Base-by-base conservation (phyloP, 2,888 invertebrate genomes). In the Brachypalpus laphriformis region DNA sequence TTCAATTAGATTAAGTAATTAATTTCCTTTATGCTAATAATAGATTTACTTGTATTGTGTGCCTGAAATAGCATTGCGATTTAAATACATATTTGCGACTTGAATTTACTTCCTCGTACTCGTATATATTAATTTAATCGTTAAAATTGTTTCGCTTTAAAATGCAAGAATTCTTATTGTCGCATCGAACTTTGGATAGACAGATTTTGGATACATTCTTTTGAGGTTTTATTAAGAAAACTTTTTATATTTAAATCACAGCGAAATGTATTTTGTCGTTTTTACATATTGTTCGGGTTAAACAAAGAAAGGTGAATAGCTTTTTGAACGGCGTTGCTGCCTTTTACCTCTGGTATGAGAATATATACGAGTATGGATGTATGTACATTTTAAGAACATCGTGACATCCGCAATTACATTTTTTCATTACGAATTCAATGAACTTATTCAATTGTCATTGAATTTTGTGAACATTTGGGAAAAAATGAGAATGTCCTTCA, bases 1-100 rank as follows among this genome's bases (percentile, higher is more conserved):
- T 66, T 37, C 51, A 51, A 66, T 66, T 66, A 25, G 25, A 66
- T 66, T 51, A 16, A 66, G 11, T 40, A 68, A 68, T 40, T 51
- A 25, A 54, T 37, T 40, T 18, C 37, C 37, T 40, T 16, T 3
- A 25, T 16, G 54, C 40, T 40, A 54, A 68, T 34, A 51, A 66
- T 49, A 63, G 63, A 47, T 47, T 63, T 47, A 40, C 14, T 63
- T 31, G 45, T 47, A 47, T 31, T 47, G 47, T 63, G 31, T 31
- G 31, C 31, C 20, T 63, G 9, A 63, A 47, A 47, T 63, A 31
- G 31, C 47, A 7, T 16, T 31, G 63, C 47, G 47, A 20, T 20
- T 45, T 45, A 45, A 45, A 18, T 14, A 40, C n/a, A 20, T 47
- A 20, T 47, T 47, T 47, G 9, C 47, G 20, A 47, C 28, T 28